A percentile compares a stretch with the other conserved stretches of the same genome.
These are phyloP conservation scores for Vanessa atalanta DNA, from an alignment of 1,140 invertebrate genomes.

Conservation along the genomic window DNA sequence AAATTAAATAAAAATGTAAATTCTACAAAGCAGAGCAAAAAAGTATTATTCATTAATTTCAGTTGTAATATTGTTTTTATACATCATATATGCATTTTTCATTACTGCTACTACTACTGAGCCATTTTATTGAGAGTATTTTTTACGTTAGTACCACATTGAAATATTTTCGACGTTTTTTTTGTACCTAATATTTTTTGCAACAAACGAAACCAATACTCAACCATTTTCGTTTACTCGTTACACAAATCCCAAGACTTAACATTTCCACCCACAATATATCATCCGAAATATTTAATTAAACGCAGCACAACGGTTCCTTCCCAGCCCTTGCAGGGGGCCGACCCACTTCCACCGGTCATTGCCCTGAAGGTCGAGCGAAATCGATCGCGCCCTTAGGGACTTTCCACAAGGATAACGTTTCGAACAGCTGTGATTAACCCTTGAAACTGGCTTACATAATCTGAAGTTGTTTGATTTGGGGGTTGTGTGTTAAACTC, in stretches of 20 bases:
- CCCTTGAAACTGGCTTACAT: not conserved
- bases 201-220: not conserved
- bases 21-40: no score
- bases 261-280: not conserved
- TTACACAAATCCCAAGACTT: not conserved
- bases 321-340: not conserved
- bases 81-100: no score
- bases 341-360: constrained; percentile 13
- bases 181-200: no score
- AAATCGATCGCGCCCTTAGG: constrained; percentile 19
- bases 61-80: no score
- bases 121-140: no score
- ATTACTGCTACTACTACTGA: no score
- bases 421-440: constrained; percentile 5
- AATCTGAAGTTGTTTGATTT: not conserved
- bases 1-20: no score
- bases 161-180: no score
- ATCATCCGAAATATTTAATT: constrained; percentile 1
- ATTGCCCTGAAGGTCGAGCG: constrained; percentile 20
- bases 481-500: not conserved
- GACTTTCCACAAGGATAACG: constrained; percentile 5
- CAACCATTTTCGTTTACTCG: not conserved
- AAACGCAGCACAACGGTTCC: not conserved
- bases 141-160: no score
- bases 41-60: no score